These are phyloP conservation scores for Gryllus bimaculatus DNA, from an alignment of 1,140 invertebrate species.

Conservation along the genomic window DNA sequence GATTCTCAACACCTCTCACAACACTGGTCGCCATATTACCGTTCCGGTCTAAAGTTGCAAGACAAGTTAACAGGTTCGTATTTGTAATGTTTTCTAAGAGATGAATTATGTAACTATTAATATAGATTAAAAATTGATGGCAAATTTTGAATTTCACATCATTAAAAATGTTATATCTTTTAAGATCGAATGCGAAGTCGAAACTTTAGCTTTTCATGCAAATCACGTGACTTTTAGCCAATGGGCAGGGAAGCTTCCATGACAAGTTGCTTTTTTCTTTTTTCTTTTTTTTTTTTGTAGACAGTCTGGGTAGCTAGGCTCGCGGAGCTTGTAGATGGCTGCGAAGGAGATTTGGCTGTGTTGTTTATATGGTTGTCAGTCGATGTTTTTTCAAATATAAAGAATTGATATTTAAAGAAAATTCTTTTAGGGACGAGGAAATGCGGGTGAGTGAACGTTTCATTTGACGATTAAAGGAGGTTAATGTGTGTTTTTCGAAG, in stretches of 20 bases:
- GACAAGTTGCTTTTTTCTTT: constrained; percentile 13
- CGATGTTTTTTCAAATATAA: too few species aligned
- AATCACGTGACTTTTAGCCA: constrained; percentile 13
- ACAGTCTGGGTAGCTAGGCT: neutral
- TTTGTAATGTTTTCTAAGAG: too few species aligned
- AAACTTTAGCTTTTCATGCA: constrained; percentile 11
- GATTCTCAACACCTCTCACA: constrained; percentile 7
- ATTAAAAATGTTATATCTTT: too few species aligned
- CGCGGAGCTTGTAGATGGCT: constrained; percentile 10
- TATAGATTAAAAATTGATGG: too few species aligned
- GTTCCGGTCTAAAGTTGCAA: neutral
- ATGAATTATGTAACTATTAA: too few species aligned
- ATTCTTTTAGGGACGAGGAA: too few species aligned
- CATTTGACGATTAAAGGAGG: too few species aligned
- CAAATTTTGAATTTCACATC: too few species aligned
- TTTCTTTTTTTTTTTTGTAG: constrained; percentile 12
- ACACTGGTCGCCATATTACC: constrained; percentile 13
- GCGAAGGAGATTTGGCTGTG: neutral
- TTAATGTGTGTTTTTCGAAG: neutral
- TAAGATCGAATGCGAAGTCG: too few species aligned
- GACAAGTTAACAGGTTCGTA: too few species aligned
- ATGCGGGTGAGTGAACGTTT: too few species aligned
- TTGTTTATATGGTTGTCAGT: neutral
- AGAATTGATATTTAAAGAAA: too few species aligned
- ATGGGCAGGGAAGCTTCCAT: neutral